Evolutionary conservation across 2,797 vertebrate species (phyloP).

Genomic region (Bovichtus variegatus): DNA sequence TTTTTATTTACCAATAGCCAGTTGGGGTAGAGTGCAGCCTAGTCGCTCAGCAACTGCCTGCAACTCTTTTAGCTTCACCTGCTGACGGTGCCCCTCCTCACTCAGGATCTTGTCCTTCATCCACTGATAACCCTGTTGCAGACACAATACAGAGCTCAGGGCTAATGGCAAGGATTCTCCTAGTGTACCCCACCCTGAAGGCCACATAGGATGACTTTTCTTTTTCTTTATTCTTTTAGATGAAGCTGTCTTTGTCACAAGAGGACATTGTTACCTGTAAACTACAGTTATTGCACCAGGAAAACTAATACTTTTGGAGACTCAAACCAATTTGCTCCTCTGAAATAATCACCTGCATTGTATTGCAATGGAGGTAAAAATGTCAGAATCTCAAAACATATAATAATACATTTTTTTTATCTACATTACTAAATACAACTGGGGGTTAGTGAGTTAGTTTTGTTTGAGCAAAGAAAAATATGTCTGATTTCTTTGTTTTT

Average conservation of each 20-base stretch:
- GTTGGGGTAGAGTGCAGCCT: slow-evolving; percentile 93
- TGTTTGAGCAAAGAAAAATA: neutral
- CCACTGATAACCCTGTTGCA: slow-evolving; percentile 94
- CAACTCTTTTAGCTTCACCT: slow-evolving; percentile 94
- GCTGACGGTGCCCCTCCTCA: slow-evolving; percentile 94
- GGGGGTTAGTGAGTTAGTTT: neutral
- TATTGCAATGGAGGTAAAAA: neutral
- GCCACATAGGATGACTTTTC: neutral
- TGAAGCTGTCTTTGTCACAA: neutral
- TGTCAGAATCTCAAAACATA: no score
- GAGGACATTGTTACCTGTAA: neutral
- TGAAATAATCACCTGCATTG: no score
- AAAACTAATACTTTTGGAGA: neutral
- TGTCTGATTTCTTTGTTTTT: neutral
- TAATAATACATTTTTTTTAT: no score
- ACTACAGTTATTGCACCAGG: neutral
- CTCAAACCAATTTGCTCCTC: neutral
- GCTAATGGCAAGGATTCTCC: neutral
- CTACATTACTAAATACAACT: neutral
- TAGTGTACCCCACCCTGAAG: neutral
- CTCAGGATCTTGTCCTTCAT: slow-evolving; percentile 95
- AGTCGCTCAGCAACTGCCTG: slow-evolving; percentile 91
- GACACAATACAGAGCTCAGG: slow-evolving; percentile 11
- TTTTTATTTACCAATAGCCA: slow-evolving; percentile 90
- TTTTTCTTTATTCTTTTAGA: neutral